Evolutionary conservation across 2,888 invertebrate species (phyloP), one percentile per base, ranked within the genome.

Genomic region (Eudemis profundana): DNA sequence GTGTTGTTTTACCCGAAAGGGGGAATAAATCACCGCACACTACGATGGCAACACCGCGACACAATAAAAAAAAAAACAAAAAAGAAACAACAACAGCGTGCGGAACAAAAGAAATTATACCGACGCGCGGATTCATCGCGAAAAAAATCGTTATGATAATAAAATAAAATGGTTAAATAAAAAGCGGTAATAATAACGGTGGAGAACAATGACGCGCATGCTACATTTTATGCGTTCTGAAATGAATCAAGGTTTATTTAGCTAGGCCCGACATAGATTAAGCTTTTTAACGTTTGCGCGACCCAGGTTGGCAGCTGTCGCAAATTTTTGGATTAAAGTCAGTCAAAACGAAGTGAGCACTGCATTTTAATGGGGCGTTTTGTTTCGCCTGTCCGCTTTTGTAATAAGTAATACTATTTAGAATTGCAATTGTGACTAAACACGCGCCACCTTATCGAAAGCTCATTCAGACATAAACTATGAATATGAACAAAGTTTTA

Each of bases 91-190:
- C 89, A 84, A 86, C 86, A 82, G 79, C 76, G 78, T 74, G 81
- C 86, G 88, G 90, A 89, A 92, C 92, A 91, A 92, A 91, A 90
- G 89, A 90, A 88, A 90, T 90, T 89, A 89, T 87, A 82, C 85
- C 84, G 83, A 82, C 83, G 87, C 81, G 83, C 80, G 74, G 84
- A 89, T 87, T 81, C 83, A 84, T 84, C 77, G 84, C 85, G 82
- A 87, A 92, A 92, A 85, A 91, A 90, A 90, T 85, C 85, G 86
- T 89, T 88, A 89, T 89, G 81, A 89, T 89, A 89, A 90, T 90
- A 90, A 90, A 85, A 87, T 84, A 81, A 86, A 90, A 89, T 86
- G 84, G 82, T 83, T 87, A 84, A 87, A 89, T 87, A 89, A 86
- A 89, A 87, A 82, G 80, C 81, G 75, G 84, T 84, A 86, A 91